Evolutionary conservation across 2,888 invertebrate species (phyloP), one percentile per base, ranked within the genome.

Genomic region (Boloria selene): DNA sequence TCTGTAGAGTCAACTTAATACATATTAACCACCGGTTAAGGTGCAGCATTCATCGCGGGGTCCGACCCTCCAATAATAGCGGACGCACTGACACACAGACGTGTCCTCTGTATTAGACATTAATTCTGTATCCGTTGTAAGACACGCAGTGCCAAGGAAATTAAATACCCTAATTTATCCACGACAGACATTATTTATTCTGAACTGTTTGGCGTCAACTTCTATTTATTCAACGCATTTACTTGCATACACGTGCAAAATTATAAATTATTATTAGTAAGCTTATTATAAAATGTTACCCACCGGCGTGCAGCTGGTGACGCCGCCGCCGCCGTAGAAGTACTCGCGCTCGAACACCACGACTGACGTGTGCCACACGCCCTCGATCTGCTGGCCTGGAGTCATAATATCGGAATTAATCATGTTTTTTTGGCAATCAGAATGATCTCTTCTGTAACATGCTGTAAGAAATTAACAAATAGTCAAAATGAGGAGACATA

Each of bases 311-410:
- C 96, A 95, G 81, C 94, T 95, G 82, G 95, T 95, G 76, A 98
- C 95, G 67, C 98, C 98, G 59, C 87, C 92, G 49, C 95, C 95
- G 18, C 98, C 97, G 86, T 95, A 98, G 91, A 96, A 98, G 88
- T 96, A 97, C 90, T 98, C 98, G 73, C 95, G 93, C 59, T 95
- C 96, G 88, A 95, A 97, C 16, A 95, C 97, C 72, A 98, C 96
- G 70, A 98, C 93, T n/a, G 95, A 94, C n/a, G 98, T 98, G 90
- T 98, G 98, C 98, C 98, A 98, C 78, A 98, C 95, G 65, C 98
- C 98, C 79, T 98, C 97, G 71, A 98, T 93, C 78, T 95, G 95
- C 76, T 95, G 95, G 52, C 97, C 98, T 98, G 89, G 64, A 75
- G 75, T 67, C 61, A n/a, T 50, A 44, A 50, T 26, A 56, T 44